Base-by-base conservation (phyloP, 1,140 invertebrate genomes). In the Aphis craccivora region DNA sequence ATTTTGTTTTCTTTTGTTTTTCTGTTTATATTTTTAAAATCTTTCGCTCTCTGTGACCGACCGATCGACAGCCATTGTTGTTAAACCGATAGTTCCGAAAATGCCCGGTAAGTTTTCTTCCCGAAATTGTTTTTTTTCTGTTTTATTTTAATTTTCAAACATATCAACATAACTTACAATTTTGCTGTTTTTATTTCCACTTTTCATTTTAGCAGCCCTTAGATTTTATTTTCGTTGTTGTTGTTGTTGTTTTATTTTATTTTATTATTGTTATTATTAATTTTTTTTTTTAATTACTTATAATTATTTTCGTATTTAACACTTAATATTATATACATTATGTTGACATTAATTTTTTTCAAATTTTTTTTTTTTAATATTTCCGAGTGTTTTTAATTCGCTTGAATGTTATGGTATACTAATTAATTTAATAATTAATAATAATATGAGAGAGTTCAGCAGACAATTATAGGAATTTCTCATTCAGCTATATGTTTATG, bases 1-100 rank as follows among this genome's bases (percentile, higher is more conserved):
- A 84, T 93, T 93, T 81, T 93, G 60, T 93, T 93, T 93, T 81
- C 84, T 93, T 93, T 93, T 93, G 91, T 93, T 93, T 93, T 93
- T 93, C 91, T 93, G 91, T 93, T 93, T 93, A 93, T 93, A 93
- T 93, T 90, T 84, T 94, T 89, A 94, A 94, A 93, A 84, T 86
- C 91, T 93, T 93, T 93, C 91, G 91, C 91, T 93, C 91, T 93
- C 67, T 93, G 91, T 93, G 91, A 93, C 67, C 76, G 76, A 93
- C 67, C 91, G 55, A 93, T 84, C 76, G 76, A 84, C 91, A 93
- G 91, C 91, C 91, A 93, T 93, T 93, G 91, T 93, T 93, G 91
- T 93, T 93, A 93, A 93, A 93, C 76, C 91, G 76, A 93, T 93
- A 93, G 91, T 93, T 93, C 91, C 91, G 91, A 93, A 93, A 93